phyloP scores from a whole-genome alignment of 2,797 vertebrate species.

The Streptopelia turtur region DNA sequence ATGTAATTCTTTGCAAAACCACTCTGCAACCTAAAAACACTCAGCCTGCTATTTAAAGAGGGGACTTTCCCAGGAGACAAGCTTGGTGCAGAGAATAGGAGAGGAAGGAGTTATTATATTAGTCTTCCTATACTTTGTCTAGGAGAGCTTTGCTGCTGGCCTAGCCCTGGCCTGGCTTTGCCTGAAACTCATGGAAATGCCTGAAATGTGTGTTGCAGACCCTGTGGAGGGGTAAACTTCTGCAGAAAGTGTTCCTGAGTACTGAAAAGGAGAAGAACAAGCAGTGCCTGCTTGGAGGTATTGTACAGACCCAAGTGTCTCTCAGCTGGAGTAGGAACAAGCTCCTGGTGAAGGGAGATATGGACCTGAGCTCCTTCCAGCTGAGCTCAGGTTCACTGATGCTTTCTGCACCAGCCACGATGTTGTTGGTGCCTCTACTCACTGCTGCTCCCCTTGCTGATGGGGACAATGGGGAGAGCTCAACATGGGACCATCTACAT shows the following conservation, averaged over 20 bases:
- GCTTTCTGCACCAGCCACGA: background rate
- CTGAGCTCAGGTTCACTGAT: background rate
- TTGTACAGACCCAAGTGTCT: background rate
- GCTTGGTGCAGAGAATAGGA: background rate
- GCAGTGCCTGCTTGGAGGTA: background rate
- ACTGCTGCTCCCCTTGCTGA: background rate
- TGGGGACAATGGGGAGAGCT: background rate
- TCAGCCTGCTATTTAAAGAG: constrained; percentile 16
- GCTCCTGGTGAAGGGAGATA: background rate
- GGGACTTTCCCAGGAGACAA: background rate
- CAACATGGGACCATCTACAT: background rate
- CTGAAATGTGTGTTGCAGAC: background rate
- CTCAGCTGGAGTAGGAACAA: background rate
- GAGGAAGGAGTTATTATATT: background rate
- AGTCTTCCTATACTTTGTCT: background rate
- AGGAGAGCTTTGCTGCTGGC: background rate
- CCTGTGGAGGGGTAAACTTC: background rate
- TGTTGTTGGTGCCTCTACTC: background rate
- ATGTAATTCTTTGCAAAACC: background rate
- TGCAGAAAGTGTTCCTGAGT: background rate
- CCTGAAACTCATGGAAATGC: background rate
- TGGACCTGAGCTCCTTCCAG: background rate
- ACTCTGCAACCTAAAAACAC: background rate
- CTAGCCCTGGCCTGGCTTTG: background rate
- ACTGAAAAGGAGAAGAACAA: background rate